These are phyloP conservation scores for Caenorhabditis sp. DNA, from an alignment of 2,888 invertebrate species.

Conservation along the genomic window DNA sequence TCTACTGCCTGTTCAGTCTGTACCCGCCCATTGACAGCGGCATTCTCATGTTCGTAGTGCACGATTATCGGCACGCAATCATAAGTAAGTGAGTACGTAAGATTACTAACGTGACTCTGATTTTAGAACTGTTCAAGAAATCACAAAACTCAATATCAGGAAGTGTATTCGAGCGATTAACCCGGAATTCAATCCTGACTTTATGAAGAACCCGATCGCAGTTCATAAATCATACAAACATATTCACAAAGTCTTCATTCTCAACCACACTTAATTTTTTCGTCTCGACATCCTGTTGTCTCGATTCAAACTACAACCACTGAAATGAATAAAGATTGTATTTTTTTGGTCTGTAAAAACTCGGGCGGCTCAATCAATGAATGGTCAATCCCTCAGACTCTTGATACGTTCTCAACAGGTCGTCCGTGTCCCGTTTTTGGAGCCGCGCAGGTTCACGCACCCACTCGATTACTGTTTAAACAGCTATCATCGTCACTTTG, in stretches of 20 bases:
- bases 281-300: too few species aligned
- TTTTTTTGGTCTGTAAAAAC: too few species aligned
- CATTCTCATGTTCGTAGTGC: constrained; percentile 21
- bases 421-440: constrained; percentile 25
- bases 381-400: too few species aligned
- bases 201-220: background rate
- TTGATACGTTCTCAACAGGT: constrained; percentile 46
- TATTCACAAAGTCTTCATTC: background rate
- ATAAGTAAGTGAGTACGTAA: background rate
- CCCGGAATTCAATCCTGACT: background rate
- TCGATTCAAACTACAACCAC: too few species aligned
- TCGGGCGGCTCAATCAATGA: too few species aligned
- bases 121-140: constrained; percentile 21
- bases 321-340: too few species aligned
- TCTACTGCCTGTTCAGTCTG: constrained; percentile 25
- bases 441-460: constrained; percentile 43
- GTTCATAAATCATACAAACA: background rate
- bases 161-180: constrained; percentile 14
- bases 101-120: background rate
- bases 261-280: background rate
- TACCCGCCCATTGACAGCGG: constrained; percentile 22
- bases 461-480: constrained; percentile 57
- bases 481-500: constrained; percentile 55
- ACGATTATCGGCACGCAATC: constrained; percentile 16
- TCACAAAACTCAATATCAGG: constrained; percentile 7